phyloP scores from a whole-genome alignment of 2,113 vertebrate genomes.

The Tachycineta bicolor region DNA sequence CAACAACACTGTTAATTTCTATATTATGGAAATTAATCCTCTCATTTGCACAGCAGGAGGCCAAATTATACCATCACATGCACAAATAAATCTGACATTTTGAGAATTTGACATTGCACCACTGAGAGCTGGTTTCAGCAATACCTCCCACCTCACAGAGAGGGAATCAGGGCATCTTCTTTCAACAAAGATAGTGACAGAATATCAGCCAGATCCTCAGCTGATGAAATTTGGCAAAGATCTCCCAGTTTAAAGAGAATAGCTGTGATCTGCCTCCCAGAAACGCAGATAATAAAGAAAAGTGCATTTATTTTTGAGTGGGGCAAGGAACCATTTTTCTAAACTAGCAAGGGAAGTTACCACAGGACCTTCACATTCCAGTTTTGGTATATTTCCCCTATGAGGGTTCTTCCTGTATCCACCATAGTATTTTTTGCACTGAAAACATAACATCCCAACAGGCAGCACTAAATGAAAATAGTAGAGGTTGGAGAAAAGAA shows the following conservation, averaged over 20 bases:
- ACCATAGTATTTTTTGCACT: not conserved
- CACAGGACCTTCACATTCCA: not conserved
- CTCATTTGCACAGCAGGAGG: constrained; percentile 27
- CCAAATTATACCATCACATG: constrained; percentile 32
- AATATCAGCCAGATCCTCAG: not conserved
- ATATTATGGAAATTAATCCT: constrained; percentile 32
- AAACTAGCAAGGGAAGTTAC: not conserved
- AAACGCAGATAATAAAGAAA: not conserved
- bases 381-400: not conserved
- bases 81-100: constrained; percentile 22
- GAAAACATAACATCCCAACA: not conserved
- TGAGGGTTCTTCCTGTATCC: not conserved
- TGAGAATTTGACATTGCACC: not conserved
- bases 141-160: not conserved
- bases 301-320: not conserved
- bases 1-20: constrained; percentile 25
- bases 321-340: not conserved
- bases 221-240: not conserved
- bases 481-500: not conserved
- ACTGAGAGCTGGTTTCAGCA: not conserved
- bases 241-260: not conserved
- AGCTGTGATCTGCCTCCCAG: not conserved
- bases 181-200: not conserved
- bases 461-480: not conserved
- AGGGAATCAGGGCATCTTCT: not conserved